A percentile compares a stretch with the other conserved stretches of the same genome.
These are phyloP conservation scores for Larimichthys crocea DNA, from an alignment of 2,113 vertebrate genomes.

Conservation along the genomic window DNA sequence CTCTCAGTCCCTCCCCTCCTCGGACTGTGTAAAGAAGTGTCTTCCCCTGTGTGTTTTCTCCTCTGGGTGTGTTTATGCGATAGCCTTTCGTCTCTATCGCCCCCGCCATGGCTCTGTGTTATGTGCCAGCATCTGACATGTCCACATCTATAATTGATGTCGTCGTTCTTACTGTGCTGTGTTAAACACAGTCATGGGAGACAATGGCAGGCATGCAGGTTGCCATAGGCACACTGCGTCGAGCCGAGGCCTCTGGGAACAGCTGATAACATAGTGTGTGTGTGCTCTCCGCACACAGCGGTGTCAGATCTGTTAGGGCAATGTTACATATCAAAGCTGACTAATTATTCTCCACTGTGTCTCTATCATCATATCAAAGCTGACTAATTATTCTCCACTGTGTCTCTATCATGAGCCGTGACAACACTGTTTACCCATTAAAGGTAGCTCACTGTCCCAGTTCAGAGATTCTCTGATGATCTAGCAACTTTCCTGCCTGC, in stretches of 20 bases:
- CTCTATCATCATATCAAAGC: constrained; percentile 30
- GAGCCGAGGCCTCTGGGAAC: constrained; percentile 66
- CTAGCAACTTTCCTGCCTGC: constrained; percentile 16
- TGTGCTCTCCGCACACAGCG: constrained; percentile 33
- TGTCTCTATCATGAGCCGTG: neutral
- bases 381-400: constrained; percentile 24
- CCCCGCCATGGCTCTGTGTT: constrained; percentile 23
- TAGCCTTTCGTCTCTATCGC: neutral
- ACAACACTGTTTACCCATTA: neutral
- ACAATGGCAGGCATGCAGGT: constrained; percentile 71
- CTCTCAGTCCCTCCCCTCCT: constrained; percentile 38
- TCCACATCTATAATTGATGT: constrained; percentile 81
- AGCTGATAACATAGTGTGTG: constrained; percentile 73
- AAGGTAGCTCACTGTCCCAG: constrained; percentile 12
- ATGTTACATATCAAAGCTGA: constrained; percentile 44
- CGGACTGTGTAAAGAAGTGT: constrained; percentile 30
- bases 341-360: constrained; percentile 24
- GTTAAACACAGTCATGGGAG: constrained; percentile 60
- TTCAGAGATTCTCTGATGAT: constrained; percentile 34
- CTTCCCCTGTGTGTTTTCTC: constrained; percentile 22
- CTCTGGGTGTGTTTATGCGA: neutral
- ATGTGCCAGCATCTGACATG: constrained; percentile 44
- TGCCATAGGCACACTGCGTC: constrained; percentile 69
- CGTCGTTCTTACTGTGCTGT: constrained; percentile 64
- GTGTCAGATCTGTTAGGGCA: constrained; percentile 52